phyloP scores from a whole-genome alignment of 2,113 vertebrate genomes.

The Machaerirhynchus nigripectus region DNA sequence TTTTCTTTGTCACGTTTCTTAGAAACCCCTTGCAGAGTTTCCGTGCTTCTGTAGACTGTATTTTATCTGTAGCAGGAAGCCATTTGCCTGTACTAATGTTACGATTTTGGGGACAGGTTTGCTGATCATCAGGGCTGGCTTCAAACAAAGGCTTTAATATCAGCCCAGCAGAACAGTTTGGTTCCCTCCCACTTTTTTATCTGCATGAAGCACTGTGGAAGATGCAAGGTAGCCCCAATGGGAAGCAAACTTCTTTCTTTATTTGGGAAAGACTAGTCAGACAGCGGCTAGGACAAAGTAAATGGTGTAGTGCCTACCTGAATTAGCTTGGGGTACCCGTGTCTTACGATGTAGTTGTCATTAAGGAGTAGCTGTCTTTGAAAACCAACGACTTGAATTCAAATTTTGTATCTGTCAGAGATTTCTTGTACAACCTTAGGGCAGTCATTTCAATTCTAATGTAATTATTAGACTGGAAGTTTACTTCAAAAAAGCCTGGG shows the following conservation, averaged over 20 bases:
- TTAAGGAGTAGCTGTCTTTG: background rate
- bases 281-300: background rate
- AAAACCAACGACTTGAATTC: background rate
- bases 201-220: background rate
- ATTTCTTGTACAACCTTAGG: background rate
- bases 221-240: background rate
- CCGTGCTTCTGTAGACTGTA: rapidly evolving
- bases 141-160: background rate
- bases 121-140: background rate
- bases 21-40: background rate
- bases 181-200: background rate
- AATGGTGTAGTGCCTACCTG: background rate
- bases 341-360: background rate
- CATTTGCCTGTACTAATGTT: background rate
- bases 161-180: background rate
- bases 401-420: background rate
- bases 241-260: background rate
- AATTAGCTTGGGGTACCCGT: background rate
- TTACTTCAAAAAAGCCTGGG: background rate
- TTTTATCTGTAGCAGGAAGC: background rate
- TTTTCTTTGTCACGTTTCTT: background rate
- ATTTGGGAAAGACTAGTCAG: background rate
- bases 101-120: background rate
- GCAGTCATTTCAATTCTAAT: background rate
- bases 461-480: background rate